phyloP scores from a whole-genome alignment of 92 coral and sea anemone species.

The Metridium senile region DNA sequence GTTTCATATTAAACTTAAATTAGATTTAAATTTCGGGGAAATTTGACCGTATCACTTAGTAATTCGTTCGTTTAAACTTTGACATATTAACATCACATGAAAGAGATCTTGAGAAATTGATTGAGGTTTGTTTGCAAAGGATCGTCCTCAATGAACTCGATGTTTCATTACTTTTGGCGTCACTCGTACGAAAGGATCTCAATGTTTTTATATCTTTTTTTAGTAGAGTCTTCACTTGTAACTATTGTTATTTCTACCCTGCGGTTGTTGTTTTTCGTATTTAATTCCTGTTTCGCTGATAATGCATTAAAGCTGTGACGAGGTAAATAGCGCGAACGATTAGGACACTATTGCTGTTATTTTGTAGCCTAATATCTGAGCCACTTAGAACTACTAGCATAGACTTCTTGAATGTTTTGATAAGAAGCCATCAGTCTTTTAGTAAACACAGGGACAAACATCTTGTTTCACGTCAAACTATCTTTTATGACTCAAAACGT shows the following conservation, averaged over 20 bases:
- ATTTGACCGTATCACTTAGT: conserved; percentile 49
- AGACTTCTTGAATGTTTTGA: conserved; percentile 18
- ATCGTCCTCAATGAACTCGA: conserved; percentile 8
- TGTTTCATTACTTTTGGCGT: conserved; percentile 2
- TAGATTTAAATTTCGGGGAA: conserved; percentile 66
- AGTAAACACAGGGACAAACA: conserved; percentile 14
- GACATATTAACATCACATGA: conserved; percentile 17
- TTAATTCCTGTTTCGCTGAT: conserved; percentile 37
- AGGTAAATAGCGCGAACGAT: conserved; percentile 11
- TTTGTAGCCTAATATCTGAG: conserved; percentile 15
- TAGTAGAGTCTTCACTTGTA: neutral
- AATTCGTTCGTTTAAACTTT: conserved; percentile 34
- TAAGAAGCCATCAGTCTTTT: conserved; percentile 9
- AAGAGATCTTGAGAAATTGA: conserved; percentile 2
- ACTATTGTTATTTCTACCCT: conserved; percentile 7
- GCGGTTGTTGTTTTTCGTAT: conserved; percentile 9
- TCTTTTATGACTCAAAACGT: neutral
- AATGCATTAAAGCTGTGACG: conserved; percentile 39
- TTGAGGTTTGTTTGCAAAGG: conserved; percentile 3
- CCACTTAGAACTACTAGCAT: conserved; percentile 30
- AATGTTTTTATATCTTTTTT: neutral
- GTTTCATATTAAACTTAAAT: conserved; percentile 47
- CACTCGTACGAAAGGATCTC: neutral
- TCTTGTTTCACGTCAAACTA: neutral
- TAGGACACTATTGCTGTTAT: conserved; percentile 19